phyloP scores from a whole-genome alignment of 2,797 vertebrate species.

The Channa striata region DNA sequence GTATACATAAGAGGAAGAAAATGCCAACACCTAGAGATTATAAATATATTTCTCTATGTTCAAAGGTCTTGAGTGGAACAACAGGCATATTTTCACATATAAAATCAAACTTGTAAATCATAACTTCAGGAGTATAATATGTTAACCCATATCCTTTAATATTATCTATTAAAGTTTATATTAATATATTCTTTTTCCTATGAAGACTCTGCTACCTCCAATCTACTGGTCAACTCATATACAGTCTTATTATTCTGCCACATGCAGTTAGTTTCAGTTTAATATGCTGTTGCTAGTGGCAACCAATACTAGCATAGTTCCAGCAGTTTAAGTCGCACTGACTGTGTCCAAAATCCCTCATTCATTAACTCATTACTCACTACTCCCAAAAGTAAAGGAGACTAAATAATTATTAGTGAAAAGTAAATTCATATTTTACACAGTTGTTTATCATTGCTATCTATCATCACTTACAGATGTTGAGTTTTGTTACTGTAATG shows the following conservation, averaged over 20 bases:
- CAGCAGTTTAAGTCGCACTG: background rate
- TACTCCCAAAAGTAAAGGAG: background rate
- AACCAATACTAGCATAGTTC: conserved; percentile 14
- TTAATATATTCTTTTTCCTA: background rate
- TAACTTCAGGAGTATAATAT: background rate
- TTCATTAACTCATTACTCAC: background rate
- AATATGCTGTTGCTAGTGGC: conserved; percentile 21
- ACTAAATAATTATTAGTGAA: too few species aligned
- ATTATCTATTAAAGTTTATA: too few species aligned
- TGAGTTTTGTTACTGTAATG: too few species aligned
- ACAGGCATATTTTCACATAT: conserved; percentile 8
- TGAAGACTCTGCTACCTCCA: conserved; percentile 9
- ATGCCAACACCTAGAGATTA: conserved; percentile 14
- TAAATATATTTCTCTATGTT: conserved; percentile 23
- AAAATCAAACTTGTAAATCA: conserved; percentile 8
- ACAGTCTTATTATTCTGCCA: conserved; percentile 9
- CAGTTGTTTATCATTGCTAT: background rate
- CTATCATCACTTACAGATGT: background rate
- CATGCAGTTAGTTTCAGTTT: conserved; percentile 2
- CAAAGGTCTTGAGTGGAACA: background rate
- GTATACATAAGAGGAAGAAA: conserved; percentile 36
- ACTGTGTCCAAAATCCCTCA: background rate
- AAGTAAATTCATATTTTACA: background rate
- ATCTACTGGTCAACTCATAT: conserved; percentile 7
- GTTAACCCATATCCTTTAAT: background rate